phyloP scores from a whole-genome alignment of 2,113 vertebrate species.

The Atractosteus spatula region DNA sequence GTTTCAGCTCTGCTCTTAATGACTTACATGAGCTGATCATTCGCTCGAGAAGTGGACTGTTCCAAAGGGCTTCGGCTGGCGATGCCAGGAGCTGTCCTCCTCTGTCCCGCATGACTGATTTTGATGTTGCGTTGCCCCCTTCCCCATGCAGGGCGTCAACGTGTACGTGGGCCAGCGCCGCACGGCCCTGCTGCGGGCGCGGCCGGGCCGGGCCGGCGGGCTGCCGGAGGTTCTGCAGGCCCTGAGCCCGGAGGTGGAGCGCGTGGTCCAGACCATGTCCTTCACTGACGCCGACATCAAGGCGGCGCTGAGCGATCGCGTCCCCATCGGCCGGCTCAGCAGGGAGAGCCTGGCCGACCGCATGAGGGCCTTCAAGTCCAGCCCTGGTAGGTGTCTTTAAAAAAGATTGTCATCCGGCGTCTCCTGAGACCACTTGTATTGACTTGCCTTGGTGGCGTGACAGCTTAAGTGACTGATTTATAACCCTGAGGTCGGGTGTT shows the following conservation, averaged over 20 bases:
- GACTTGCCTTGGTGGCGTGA: too few species aligned
- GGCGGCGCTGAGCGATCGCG: constrained; percentile 75
- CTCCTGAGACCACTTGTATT: neutral
- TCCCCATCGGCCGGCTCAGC: constrained; percentile 66
- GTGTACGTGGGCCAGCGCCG: constrained; percentile 81
- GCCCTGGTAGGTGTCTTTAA: constrained; percentile 70
- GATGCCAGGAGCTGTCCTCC: too few species aligned
- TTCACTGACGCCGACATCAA: constrained; percentile 76
- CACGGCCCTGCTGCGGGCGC: constrained; percentile 64
- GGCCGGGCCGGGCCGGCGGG: constrained; percentile 45
- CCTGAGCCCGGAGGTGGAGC: constrained; percentile 58
- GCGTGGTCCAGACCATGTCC: constrained; percentile 80
- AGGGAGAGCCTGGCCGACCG: constrained; percentile 69
- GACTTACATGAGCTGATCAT: too few species aligned
- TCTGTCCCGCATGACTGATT: too few species aligned
- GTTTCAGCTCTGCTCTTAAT: too few species aligned
- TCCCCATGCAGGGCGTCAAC: constrained; percentile 54
- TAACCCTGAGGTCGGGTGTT: too few species aligned
- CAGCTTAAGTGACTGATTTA: too few species aligned
- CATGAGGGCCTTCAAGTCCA: constrained; percentile 88
- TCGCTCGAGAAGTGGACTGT: too few species aligned
- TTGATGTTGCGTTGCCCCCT: neutral
- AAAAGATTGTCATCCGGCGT: neutral
- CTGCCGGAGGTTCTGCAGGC: constrained; percentile 59
- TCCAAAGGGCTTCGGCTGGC: too few species aligned